These are phyloP conservation scores for Nasonovia ribisnigri DNA, from an alignment of 2,888 invertebrate genomes.

Conservation along the genomic window DNA sequence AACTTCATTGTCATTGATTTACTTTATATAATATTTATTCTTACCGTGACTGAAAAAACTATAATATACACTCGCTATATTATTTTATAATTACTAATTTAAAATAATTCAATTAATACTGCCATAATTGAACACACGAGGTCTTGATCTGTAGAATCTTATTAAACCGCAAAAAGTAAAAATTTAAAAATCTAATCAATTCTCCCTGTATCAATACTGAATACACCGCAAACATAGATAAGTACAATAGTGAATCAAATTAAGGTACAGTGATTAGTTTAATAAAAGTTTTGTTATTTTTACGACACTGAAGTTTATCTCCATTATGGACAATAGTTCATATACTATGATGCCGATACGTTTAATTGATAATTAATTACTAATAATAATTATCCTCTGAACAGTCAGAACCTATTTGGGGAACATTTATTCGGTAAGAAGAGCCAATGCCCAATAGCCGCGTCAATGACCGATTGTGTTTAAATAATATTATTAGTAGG, in stretches of 20 bases:
- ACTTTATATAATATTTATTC: neutral
- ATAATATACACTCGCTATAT: neutral
- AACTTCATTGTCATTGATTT: neutral
- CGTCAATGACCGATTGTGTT: slow-evolving; percentile 41
- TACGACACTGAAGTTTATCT: neutral
- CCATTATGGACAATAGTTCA: neutral
- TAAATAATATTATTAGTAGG: slow-evolving; percentile 9
- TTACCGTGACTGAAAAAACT: neutral
- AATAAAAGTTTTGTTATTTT: neutral
- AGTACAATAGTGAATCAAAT: neutral
- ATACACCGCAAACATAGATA: neutral
- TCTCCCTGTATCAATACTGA: neutral
- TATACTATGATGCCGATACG: neutral
- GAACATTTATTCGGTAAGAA: neutral
- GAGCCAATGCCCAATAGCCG: neutral
- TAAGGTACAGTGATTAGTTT: neutral
- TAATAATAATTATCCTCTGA: neutral
- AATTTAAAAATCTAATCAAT: slow-evolving; percentile 3
- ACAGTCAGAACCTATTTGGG: neutral
- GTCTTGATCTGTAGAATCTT: neutral
- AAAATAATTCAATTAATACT: neutral
- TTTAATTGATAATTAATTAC: neutral
- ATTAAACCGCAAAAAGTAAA: neutral
- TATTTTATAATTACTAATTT: neutral
- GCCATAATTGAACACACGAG: neutral